Base-by-base conservation (phyloP, 2,888 invertebrate genomes). In the Steromphala cineraria region DNA sequence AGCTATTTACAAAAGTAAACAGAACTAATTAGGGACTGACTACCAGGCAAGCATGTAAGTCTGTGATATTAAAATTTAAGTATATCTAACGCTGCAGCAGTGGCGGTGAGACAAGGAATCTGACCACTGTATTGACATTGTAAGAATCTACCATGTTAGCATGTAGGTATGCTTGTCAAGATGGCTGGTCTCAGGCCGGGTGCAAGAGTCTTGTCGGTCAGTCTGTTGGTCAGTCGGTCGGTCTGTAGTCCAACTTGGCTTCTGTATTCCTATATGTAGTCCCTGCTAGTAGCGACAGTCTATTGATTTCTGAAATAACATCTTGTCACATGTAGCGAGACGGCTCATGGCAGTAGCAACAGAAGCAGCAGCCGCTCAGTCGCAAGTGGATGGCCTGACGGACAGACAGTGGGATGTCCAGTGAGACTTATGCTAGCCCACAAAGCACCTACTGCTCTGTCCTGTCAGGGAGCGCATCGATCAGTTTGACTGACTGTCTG, bases 221-320 rank as follows among this genome's bases (percentile, higher is more conserved):
- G 71, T 36, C 28, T 13, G 71, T 62, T 28, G 24, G 28, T 71
- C n/a, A 19, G 36, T 71, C 28, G 36, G 71, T 36, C 28, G 17
- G 71, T 62, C 62, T 62, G 28, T 71, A 71, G 71, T 71, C 40
- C 71, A 71, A 46, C 71, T 40, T 71, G 19, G 71, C 71, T 71
- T 71, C 71, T 71, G 71, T 71, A 40, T 62, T 62, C 62, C 28
- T 62, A 62, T 71, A 71, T 71, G 71, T 71, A 71, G 71, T 71
- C 71, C 71, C 19, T 71, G 31, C 71, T 71, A 71, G 71, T 40
- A 71, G 40, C 71, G 19, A 36, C 71, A 17, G 71, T 71, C 71
- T 36, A 62, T 31, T 71, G 71, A 71, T 71, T 71, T 71, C 71
- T 71, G 71, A 71, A 71, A 71, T 71, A 71, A 71, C 71, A 71